A percentile compares a stretch with the other conserved stretches of the same genome.
phyloP scores from a whole-genome alignment of 2,797 vertebrate genomes.

The Menidia menidia region DNA sequence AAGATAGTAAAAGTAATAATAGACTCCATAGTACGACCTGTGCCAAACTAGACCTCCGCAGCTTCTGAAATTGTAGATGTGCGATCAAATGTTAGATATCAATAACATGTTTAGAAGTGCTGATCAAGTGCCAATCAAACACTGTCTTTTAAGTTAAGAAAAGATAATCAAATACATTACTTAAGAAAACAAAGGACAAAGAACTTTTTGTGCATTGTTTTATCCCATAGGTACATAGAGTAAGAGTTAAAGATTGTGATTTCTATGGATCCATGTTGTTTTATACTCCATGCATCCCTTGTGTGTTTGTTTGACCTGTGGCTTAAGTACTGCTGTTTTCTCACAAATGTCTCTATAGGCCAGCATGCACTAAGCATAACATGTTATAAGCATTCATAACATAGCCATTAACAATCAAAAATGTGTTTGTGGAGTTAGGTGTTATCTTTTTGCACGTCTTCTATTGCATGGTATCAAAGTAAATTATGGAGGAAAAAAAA shows the following conservation, averaged over 20 bases:
- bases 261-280: conserved; percentile 87
- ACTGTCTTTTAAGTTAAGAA: conserved; percentile 85
- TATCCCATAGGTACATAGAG: conserved; percentile 86
- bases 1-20: conserved; percentile 87
- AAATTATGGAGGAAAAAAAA: conserved; percentile 82
- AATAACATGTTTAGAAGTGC: conserved; percentile 88
- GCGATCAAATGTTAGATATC: conserved; percentile 87
- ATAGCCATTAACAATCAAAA: conserved; percentile 87
- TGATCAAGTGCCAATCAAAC: conserved; percentile 89
- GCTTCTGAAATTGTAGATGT: conserved; percentile 88
- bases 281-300: conserved; percentile 86
- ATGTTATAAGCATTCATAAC: conserved; percentile 89
- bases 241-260: conserved; percentile 86
- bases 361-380: conserved; percentile 89
- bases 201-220: conserved; percentile 85
- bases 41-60: conserved; percentile 87
- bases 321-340: conserved; percentile 88
- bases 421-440: conserved; percentile 90
- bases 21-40: conserved; percentile 85
- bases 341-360: conserved; percentile 88
- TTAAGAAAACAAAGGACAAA: conserved; percentile 84
- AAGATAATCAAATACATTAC: conserved; percentile 86
- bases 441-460: conserved; percentile 90
- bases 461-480: conserved; percentile 90
- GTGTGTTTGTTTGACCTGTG: conserved; percentile 89